phyloP scores from a whole-genome alignment of 2,888 invertebrate genomes.

The Agrotis clavis region DNA sequence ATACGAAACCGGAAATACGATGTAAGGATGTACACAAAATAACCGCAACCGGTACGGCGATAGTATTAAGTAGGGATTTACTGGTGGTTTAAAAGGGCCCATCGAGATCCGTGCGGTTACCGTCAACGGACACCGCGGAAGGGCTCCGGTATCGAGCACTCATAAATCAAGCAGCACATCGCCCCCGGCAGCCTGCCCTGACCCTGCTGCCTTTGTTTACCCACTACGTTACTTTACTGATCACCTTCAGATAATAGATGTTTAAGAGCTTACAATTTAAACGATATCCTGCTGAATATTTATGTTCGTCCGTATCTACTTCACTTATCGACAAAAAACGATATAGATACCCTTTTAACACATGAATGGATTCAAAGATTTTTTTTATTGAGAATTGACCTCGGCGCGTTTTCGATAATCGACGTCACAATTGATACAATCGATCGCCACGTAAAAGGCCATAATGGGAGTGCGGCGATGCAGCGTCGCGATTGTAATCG shows the following conservation, averaged over 20 bases:
- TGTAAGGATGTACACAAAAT: constrained; percentile 44
- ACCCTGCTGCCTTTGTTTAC: constrained; percentile 84
- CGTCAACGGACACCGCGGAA: constrained; percentile 87
- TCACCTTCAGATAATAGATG: constrained; percentile 79
- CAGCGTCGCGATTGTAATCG: constrained; percentile 79
- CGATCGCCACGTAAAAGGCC: constrained; percentile 83
- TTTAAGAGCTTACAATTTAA: constrained; percentile 72
- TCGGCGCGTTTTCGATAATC: constrained; percentile 82
- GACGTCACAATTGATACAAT: constrained; percentile 83
- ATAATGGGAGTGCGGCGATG: constrained; percentile 80
- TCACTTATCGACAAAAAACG: constrained; percentile 72
- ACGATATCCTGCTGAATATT: constrained; percentile 75
- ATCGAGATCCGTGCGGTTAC: constrained; percentile 80
- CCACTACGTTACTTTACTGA: constrained; percentile 76
- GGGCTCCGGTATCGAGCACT: constrained; percentile 84
- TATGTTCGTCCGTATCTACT: constrained; percentile 68
- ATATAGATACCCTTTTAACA: constrained; percentile 73
- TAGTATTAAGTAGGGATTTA: constrained; percentile 64
- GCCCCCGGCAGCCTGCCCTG: constrained; percentile 81
- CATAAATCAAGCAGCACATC: constrained; percentile 87
- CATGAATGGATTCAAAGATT: constrained; percentile 75
- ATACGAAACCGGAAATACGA: constrained; percentile 49
- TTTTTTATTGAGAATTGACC: constrained; percentile 82
- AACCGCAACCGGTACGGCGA: constrained; percentile 60
- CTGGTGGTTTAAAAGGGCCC: constrained; percentile 75